phyloP scores from a whole-genome alignment of 2,888 invertebrate genomes.

The Ischnura elegans region DNA sequence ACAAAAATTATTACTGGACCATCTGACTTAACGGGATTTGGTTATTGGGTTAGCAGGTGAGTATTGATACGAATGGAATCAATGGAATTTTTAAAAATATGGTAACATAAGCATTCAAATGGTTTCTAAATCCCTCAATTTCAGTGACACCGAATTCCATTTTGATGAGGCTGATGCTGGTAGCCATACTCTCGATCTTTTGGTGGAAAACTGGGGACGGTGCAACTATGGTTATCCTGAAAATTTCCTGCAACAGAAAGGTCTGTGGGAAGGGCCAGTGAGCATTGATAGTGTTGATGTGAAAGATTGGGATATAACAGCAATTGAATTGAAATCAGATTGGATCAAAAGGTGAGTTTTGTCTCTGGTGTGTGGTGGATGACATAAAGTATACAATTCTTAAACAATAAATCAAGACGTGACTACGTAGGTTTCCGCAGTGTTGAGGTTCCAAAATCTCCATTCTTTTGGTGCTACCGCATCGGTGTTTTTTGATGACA shows the following conservation, averaged over 20 bases:
- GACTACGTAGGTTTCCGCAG: too few relatives aligned
- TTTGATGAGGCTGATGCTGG: conserved; percentile 73
- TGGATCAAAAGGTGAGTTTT: conserved; percentile 76
- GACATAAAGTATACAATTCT: too few relatives aligned
- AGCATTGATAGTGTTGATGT: conserved; percentile 77
- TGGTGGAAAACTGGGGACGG: conserved; percentile 90
- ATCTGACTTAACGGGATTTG: conserved; percentile 76
- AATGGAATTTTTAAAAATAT: not conserved
- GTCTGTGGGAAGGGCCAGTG: conserved; percentile 77
- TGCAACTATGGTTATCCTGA: conserved; percentile 81
- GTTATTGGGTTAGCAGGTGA: conserved; percentile 76
- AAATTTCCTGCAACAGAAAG: conserved; percentile 77
- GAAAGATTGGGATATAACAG: conserved; percentile 78
- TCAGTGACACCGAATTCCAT: conserved; percentile 74
- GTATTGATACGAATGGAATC: conserved; percentile 14
- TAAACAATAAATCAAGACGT: too few relatives aligned
- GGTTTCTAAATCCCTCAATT: conserved; percentile 28
- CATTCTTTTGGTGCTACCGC: too few relatives aligned
- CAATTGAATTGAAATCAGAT: conserved; percentile 79
- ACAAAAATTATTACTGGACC: conserved; percentile 75
- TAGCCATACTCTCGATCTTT: conserved; percentile 75
- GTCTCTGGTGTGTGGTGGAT: too few relatives aligned
- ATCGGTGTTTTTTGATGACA: too few relatives aligned
- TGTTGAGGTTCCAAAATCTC: too few relatives aligned
- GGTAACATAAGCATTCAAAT: not conserved